Evolutionary conservation across 1,140 invertebrate species (phyloP), one percentile per base, ranked within the genome.

Genomic region (Oscheius sp.): DNA sequence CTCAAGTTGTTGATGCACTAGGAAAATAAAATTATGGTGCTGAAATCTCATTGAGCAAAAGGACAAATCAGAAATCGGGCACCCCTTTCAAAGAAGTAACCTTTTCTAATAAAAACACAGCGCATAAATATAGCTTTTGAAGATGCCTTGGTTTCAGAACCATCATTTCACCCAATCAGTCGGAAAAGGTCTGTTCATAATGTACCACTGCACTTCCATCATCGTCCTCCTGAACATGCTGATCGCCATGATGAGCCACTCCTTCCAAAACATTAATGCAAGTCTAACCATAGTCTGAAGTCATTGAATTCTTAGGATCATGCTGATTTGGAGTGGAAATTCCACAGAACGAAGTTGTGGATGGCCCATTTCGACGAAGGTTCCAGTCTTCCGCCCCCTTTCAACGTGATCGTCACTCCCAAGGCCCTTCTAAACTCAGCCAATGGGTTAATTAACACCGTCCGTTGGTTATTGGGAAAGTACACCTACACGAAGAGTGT

Each of bases 191-290:
- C 77, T 79, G 71, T 82, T 78, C 75, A 82, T 80, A 2, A 68
- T 73, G 63, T 82, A 81, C 45, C 81, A 79, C 28, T 80, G 79
- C 42, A 81, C 87, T 73, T 87, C 88, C 65, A 88, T 89, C 69
- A 89, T 88, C 77, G 88, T 89, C n/a, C 85, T 89, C 66, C 86
- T 89, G 64, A 89, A 89, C 79, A 89, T 89, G 88, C 85, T 88
- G 18, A 88, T 88, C 70, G 88, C 88, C 68, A 89, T 89, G 88
- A 89, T 89, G 88, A 87, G 86, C 66, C 86, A 88, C 74, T 87
- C 87, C 26, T 89, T 89, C 78, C 88, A 89, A 83, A 86, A 86
- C 63, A 88, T 89, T 58, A 88, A 89, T 84, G 88, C 88, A 78
- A 73, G 79, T 38, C 26, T 13, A 23, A 23, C 13, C 20, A 13